Evolutionary conservation across 1,140 invertebrate species (phyloP).

Genomic region (Microplitis mediator): DNA sequence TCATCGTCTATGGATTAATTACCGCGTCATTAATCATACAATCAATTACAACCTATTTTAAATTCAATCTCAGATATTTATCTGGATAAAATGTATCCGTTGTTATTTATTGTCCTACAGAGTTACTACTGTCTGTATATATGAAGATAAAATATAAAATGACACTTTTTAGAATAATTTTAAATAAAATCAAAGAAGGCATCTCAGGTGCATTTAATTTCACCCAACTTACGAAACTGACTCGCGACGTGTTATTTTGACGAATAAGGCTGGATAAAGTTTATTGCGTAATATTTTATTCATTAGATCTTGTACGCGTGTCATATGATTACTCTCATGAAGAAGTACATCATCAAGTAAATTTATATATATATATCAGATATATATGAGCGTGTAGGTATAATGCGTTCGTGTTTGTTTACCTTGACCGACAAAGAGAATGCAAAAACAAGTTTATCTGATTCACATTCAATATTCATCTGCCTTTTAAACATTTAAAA

Average conservation of each 20-base stretch:
- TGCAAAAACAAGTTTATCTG: slow-evolving; percentile 35
- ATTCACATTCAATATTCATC: slow-evolving; percentile 30
- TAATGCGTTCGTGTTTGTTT: slow-evolving; percentile 33
- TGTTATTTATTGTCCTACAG: no score
- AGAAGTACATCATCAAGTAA: slow-evolving; percentile 4
- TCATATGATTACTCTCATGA: slow-evolving; percentile 4
- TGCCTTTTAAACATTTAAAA: background rate
- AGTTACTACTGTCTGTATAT: no score
- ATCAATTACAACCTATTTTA: background rate
- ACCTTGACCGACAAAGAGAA: slow-evolving; percentile 54
- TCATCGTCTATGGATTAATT: background rate
- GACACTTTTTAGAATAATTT: background rate
- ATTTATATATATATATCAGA: background rate
- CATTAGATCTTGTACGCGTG: slow-evolving; percentile 43
- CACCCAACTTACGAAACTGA: slow-evolving; percentile 29
- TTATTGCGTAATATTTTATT: slow-evolving; percentile 46
- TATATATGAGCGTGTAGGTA: background rate
- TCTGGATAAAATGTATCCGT: no score
- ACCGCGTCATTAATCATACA: background rate
- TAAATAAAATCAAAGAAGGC: background rate
- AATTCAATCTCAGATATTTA: no score
- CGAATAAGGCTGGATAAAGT: slow-evolving; percentile 35
- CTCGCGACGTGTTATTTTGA: slow-evolving; percentile 37
- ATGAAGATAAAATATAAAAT: no score
- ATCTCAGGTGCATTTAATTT: slow-evolving; percentile 7